Percentiles rank a stretch among this genome's conserved stretches.
Evolutionary conservation across 2,888 invertebrate species (phyloP).

Genomic region (Dilophus febrilis): DNA sequence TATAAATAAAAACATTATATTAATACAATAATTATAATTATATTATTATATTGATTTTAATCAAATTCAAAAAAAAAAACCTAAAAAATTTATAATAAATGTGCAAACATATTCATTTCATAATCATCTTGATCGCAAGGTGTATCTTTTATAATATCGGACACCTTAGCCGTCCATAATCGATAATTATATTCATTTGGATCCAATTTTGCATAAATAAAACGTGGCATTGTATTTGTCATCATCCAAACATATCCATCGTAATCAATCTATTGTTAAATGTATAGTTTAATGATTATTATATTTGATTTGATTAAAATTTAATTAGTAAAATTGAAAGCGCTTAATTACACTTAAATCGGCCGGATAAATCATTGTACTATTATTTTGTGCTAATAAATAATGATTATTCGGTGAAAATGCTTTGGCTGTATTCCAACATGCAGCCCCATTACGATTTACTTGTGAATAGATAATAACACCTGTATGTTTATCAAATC

Average conservation of each 20-base stretch:
- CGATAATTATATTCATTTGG: slow-evolving; percentile 44
- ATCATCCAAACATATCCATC: slow-evolving; percentile 49
- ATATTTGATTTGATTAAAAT: too few species aligned
- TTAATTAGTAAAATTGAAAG: too few species aligned
- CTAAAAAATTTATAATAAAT: too few species aligned
- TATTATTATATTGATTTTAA: too few species aligned
- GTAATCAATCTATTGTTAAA: slow-evolving; percentile 40
- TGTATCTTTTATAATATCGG: slow-evolving; percentile 29
- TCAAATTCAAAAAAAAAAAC: too few species aligned
- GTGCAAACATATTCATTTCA: too few species aligned
- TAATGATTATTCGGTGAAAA: slow-evolving; percentile 35
- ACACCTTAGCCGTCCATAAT: slow-evolving; percentile 34
- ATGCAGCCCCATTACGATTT: slow-evolving; percentile 51
- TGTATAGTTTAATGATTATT: too few species aligned
- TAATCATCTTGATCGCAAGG: slow-evolving; percentile 20
- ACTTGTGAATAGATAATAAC: slow-evolving; percentile 54
- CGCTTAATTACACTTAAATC: slow-evolving; percentile 33
- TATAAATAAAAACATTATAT: too few species aligned
- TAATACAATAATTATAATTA: too few species aligned
- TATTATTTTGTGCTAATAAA: slow-evolving; percentile 39
- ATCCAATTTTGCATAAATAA: slow-evolving; percentile 43
- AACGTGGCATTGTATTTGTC: slow-evolving; percentile 48
- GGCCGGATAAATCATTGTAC: slow-evolving; percentile 52
- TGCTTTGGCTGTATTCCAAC: slow-evolving; percentile 46
- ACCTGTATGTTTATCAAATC: slow-evolving; percentile 39